Evolutionary conservation across 1,140 invertebrate genomes (phyloP).

Genomic region (Diabrotica undecimpunctata): DNA sequence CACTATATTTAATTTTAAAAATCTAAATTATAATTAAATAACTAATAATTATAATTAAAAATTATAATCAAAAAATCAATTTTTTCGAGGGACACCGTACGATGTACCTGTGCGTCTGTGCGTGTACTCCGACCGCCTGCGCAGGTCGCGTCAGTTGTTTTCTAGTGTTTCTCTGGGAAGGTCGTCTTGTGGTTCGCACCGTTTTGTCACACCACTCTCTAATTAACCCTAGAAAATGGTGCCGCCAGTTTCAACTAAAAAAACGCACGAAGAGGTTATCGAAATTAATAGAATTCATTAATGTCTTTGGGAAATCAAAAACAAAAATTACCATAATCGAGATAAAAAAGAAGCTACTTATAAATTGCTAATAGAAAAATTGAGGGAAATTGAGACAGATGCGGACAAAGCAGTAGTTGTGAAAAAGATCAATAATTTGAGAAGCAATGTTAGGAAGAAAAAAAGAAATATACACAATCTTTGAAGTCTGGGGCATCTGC

Average conservation of each 20-base stretch:
- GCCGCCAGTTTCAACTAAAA: no score
- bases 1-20: no score
- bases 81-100: slow-evolving; percentile 28
- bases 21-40: no score
- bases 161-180: slow-evolving; percentile 11
- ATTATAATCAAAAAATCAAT: slow-evolving; percentile 30
- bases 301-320: no score
- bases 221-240: no score
- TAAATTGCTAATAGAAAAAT: slow-evolving; percentile 31
- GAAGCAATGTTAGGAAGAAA: slow-evolving; percentile 38
- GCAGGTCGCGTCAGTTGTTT: slow-evolving; percentile 26
- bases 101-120: slow-evolving; percentile 28
- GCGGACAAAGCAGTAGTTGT: slow-evolving; percentile 34
- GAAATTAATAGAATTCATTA: no score
- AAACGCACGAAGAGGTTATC: no score
- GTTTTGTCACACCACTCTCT: no score
- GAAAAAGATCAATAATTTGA: slow-evolving; percentile 42
- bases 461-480: slow-evolving; percentile 34
- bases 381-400: slow-evolving; percentile 34
- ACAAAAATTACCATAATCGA: slow-evolving; percentile 41
- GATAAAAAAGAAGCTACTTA: slow-evolving; percentile 38
- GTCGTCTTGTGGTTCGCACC: no score
- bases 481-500: slow-evolving; percentile 33
- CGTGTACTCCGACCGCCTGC: slow-evolving; percentile 30
- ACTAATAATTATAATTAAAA: no score